A percentile compares a stretch with the other conserved stretches of the same genome.
These are phyloP conservation scores for Neotoxoptera formosana DNA, from an alignment of 1,140 invertebrate genomes.

Conservation along the genomic window DNA sequence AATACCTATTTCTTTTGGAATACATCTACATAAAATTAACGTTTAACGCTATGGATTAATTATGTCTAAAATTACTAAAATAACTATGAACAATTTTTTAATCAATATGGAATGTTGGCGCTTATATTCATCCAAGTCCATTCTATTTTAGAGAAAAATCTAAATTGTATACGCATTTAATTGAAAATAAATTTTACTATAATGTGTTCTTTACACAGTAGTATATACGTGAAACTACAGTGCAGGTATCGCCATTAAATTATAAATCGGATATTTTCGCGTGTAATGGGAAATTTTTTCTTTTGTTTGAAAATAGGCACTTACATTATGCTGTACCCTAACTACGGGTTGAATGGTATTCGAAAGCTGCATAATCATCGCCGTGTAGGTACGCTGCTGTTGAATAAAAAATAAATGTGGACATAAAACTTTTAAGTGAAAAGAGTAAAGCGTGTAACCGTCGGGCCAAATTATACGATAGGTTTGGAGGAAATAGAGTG, in stretches of 20 bases:
- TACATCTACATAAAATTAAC: background rate
- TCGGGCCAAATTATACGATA: background rate
- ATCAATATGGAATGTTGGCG: too few relatives aligned
- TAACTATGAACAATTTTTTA: background rate
- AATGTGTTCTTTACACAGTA: background rate
- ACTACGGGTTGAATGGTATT: background rate
- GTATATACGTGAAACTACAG: background rate
- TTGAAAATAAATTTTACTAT: background rate
- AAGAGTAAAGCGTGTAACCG: background rate
- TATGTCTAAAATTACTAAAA: background rate
- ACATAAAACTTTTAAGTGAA: conserved; percentile 5
- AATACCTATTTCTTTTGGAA: background rate
- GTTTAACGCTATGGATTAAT: background rate
- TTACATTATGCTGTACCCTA: background rate
- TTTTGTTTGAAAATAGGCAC: background rate
- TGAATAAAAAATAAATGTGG: background rate
- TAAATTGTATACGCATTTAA: background rate
- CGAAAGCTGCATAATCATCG: background rate
- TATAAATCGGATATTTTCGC: background rate
- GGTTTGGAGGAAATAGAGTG: background rate
- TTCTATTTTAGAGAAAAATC: background rate
- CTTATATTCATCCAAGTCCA: background rate
- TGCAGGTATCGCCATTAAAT: background rate
- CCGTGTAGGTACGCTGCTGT: background rate
- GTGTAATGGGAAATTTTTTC: background rate